Evolutionary conservation across 1,140 invertebrate species (phyloP), one percentile per base, ranked within the genome.

Genomic region (Pseudobourletiella spinata): DNA sequence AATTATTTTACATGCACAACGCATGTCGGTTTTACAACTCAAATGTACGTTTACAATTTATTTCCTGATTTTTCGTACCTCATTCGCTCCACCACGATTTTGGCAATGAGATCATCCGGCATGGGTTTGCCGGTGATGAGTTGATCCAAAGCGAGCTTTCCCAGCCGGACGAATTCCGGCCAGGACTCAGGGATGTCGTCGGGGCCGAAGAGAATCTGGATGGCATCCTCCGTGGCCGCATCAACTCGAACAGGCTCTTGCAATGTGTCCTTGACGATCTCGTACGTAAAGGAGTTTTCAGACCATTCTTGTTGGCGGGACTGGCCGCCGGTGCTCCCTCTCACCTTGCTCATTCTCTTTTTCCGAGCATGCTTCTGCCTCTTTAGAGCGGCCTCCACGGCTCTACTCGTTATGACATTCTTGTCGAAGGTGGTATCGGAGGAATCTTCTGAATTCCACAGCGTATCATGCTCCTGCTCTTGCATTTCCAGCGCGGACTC

Each of bases 121-220:
- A 55, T 8, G 22, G 52, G 32, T 11, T 39, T n/a, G 3, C 52
- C 32, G 3, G 20, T 8, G 3, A 55, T 15, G 3, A 55, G 6
- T 8, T 55, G 3, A 3, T 55, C 52, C 6, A 55, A 18, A 18
- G 52, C 52, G 11, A 35, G 52, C 18, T 35, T 29, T 35, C 52
- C 52, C 29, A 55, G 18, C 22, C n/a, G n/a, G 3, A 55, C 52
- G 39, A 55, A 55, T 18, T 35, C 52, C 2, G 52, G 52, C 52
- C 52, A 55, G 14, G 28, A 2, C 15, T 55, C 52, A 6, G 26
- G 26, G 14, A 3, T 11, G 32, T 55, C 52, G 15, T 6, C 26
- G 26, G 29, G 52, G 22, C 6, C 4, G 20, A 55, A 35, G 3
- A 35, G 22, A 35, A 55, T 22, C 18, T 55, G 52, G 14, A 55